Conservation (phyloP, 2,797 vertebrate genomes). For the Malacoctenus gilli region DNA sequence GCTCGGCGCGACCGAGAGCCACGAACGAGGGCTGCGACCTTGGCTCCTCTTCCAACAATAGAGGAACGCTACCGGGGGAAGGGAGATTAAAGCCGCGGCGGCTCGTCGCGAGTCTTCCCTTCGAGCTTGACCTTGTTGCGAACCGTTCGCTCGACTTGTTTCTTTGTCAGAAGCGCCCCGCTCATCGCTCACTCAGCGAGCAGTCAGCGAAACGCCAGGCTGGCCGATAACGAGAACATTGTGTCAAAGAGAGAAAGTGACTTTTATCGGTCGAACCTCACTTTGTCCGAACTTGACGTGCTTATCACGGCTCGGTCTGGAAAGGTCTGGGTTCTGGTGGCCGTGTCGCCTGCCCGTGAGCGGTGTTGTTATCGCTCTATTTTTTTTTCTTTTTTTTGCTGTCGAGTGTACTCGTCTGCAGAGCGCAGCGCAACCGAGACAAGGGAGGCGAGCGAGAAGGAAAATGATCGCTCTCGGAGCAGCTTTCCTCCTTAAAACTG, state of each 20-base stretch:
- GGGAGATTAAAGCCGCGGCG: conserved; percentile 18
- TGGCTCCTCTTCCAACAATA: conserved; percentile 57
- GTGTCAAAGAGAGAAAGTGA: conserved; percentile 57
- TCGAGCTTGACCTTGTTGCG: conserved; percentile 79
- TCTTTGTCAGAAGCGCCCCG: conserved; percentile 71
- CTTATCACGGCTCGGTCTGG: conserved; percentile 23
- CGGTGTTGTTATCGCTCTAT: conserved; percentile 50
- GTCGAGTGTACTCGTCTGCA: conserved; percentile 59
- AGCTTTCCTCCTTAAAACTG: conserved; percentile 15
- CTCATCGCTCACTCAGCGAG: conserved; percentile 45
- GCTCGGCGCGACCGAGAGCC: conserved; percentile 32
- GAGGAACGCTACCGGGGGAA: background rate
- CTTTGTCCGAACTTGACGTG: conserved; percentile 47
- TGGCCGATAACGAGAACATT: conserved; percentile 40
- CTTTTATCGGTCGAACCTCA: conserved; percentile 33
- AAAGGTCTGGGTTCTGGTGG: conserved; percentile 21
- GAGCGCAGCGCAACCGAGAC: conserved; percentile 49
- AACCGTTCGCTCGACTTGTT: conserved; percentile 67
- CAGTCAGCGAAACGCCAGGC: conserved; percentile 69
- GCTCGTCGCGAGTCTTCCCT: conserved; percentile 27
- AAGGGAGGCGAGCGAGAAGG: conserved; percentile 36
- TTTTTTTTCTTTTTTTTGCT: conserved; percentile 19
- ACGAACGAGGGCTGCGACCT: conserved; percentile 63
- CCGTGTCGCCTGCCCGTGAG: conserved; percentile 5
- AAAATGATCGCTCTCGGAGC: conserved; percentile 35